Evolutionary conservation across 2,797 vertebrate genomes (phyloP).

Genomic region (Discoglossus pictus): DNA sequence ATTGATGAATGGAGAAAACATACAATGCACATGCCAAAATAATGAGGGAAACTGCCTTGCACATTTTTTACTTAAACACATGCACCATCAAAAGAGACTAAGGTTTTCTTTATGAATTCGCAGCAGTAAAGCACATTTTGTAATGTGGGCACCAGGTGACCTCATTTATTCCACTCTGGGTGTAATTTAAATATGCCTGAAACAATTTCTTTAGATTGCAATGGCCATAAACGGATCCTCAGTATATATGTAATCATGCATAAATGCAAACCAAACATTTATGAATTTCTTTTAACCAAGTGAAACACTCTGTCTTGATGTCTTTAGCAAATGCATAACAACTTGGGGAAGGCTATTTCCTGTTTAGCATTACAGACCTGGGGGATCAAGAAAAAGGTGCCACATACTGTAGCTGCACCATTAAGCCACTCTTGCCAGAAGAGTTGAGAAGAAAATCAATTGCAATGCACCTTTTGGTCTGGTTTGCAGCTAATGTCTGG

Average conservation of each 20-base stretch:
- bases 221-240: constrained; percentile 47
- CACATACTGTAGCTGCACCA: constrained; percentile 42
- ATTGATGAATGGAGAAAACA: constrained; percentile 46
- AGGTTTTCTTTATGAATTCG: constrained; percentile 41
- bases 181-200: constrained; percentile 50
- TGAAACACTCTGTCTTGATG: constrained; percentile 45
- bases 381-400: constrained; percentile 44
- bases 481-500: constrained; percentile 41
- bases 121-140: constrained; percentile 45
- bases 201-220: constrained; percentile 48
- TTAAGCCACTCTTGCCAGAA: constrained; percentile 22
- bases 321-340: constrained; percentile 46
- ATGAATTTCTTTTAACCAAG: constrained; percentile 36
- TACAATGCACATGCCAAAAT: constrained; percentile 45
- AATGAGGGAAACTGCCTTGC: constrained; percentile 47
- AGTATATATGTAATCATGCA: constrained; percentile 41
- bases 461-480: neutral
- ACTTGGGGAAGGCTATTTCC: constrained; percentile 42
- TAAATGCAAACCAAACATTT: constrained; percentile 51
- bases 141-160: constrained; percentile 52
- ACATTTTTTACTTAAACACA: constrained; percentile 47
- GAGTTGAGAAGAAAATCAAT: constrained; percentile 29
- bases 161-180: constrained; percentile 52
- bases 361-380: constrained; percentile 43
- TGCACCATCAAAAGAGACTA: constrained; percentile 46